These are phyloP conservation scores for Adela reaumurella DNA, from an alignment of 2,888 invertebrate species.

Conservation along the genomic window DNA sequence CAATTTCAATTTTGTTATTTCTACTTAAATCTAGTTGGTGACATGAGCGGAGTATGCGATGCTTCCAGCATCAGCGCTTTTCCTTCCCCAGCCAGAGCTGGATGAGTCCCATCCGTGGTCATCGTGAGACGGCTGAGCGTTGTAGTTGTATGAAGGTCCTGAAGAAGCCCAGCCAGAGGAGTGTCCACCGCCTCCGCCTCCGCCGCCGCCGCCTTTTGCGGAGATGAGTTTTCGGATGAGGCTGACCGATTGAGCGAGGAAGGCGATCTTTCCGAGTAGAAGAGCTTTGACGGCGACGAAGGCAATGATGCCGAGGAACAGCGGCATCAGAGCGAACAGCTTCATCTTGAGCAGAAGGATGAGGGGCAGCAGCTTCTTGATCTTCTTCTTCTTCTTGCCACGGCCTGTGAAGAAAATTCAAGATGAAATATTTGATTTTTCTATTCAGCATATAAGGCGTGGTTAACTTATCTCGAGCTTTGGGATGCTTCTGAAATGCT, in stretches of 20 bases:
- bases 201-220: constrained; percentile 47
- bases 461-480: too few relatives aligned
- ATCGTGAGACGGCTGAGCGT: constrained; percentile 58
- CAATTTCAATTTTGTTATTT: too few relatives aligned
- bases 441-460: too few relatives aligned
- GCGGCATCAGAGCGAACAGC: constrained; percentile 69
- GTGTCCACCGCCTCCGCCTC: constrained; percentile 49
- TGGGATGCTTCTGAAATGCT: too few relatives aligned
- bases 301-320: constrained; percentile 71
- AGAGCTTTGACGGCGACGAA: constrained; percentile 81
- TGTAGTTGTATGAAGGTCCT: constrained; percentile 56
- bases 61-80: constrained; percentile 62
- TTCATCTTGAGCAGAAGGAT: constrained; percentile 76
- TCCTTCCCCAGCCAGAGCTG: constrained; percentile 61
- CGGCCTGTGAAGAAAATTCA: constrained; percentile 52
- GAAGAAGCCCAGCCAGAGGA: constrained; percentile 25
- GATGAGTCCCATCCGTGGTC: constrained; percentile 53
- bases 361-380: constrained; percentile 72
- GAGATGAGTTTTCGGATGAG: constrained; percentile 65
- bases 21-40: constrained; percentile 14
- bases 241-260: constrained; percentile 70
- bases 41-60: constrained; percentile 61
- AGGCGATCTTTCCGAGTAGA: constrained; percentile 79
- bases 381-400: constrained; percentile 76
- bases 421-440: too few relatives aligned